These are phyloP conservation scores for Parasteatoda lunata DNA, from an alignment of 2,888 invertebrate species.

Conservation along the genomic window DNA sequence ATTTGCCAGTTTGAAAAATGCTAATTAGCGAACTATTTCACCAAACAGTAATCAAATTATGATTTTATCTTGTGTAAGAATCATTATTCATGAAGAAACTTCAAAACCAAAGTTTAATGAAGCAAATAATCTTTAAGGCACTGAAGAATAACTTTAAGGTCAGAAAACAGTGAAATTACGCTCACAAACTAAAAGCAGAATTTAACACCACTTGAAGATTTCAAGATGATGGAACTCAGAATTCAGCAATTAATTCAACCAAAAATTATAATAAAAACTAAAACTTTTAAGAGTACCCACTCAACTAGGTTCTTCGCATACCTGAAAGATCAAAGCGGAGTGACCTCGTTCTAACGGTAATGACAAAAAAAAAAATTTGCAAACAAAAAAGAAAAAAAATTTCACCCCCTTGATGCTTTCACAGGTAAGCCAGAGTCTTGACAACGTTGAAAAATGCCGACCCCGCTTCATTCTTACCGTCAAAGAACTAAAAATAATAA, in stretches of 20 bases:
- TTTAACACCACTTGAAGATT: not conserved
- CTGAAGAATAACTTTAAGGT: not conserved
- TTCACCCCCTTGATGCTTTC: slow-evolving; percentile 15
- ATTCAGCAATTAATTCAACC: slow-evolving; percentile 59
- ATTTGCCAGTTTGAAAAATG: no score
- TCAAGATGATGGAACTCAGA: slow-evolving; percentile 18
- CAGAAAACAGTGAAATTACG: not conserved
- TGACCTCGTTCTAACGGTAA: slow-evolving; percentile 43
- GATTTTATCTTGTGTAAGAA: not conserved
- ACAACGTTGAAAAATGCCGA: slow-evolving; percentile 54
- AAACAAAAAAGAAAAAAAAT: not conserved
- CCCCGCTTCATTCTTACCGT: slow-evolving; percentile 9
- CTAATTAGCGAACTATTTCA: not conserved
- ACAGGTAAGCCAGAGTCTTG: slow-evolving; percentile 27
- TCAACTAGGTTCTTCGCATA: slow-evolving; percentile 38
- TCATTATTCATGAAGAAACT: not conserved
- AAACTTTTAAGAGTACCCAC: slow-evolving; percentile 13
- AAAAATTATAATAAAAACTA: slow-evolving; percentile 58
- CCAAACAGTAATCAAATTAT: not conserved
- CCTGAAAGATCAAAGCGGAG: slow-evolving; percentile 61
- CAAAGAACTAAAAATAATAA: slow-evolving; percentile 9
- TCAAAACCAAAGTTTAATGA: not conserved
- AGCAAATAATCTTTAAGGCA: not conserved
- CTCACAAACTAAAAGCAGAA: not conserved
- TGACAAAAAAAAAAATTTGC: slow-evolving; percentile 35